Percentiles rank a stretch among this genome's conserved stretches.
phyloP scores from a whole-genome alignment of 2,113 vertebrate genomes.

The Forbesichthys papilliferus region DNA sequence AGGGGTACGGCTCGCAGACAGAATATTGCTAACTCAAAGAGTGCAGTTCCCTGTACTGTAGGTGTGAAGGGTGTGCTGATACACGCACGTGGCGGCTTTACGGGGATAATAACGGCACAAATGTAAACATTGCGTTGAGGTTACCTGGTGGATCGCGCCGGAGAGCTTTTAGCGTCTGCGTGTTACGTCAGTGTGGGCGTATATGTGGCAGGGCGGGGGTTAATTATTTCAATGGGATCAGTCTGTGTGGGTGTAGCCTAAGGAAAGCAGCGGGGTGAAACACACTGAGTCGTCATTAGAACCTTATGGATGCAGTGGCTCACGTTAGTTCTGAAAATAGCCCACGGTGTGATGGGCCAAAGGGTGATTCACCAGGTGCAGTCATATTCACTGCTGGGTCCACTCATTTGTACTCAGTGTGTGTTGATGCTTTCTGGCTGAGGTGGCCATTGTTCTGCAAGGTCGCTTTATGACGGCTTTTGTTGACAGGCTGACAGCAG shows the following conservation, averaged over 20 bases:
- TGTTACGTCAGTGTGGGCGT: background rate
- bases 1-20: conserved; percentile 31
- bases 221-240: conserved; percentile 45
- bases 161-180: conserved; percentile 16
- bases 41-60: conserved; percentile 23
- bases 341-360: conserved; percentile 13
- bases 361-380: conserved; percentile 48
- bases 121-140: conserved; percentile 34
- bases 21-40: conserved; percentile 39
- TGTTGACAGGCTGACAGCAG: conserved; percentile 18
- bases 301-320: conserved; percentile 50
- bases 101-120: conserved; percentile 27
- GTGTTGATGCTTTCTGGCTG: conserved; percentile 54
- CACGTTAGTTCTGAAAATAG: conserved; percentile 20
- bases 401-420: conserved; percentile 51
- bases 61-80: conserved; percentile 39
- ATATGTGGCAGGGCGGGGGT: conserved; percentile 25
- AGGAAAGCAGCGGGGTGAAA: conserved; percentile 40
- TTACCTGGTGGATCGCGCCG: conserved; percentile 24
- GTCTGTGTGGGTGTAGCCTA: conserved; percentile 54
- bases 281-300: conserved; percentile 46
- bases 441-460: conserved; percentile 46
- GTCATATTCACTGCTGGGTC: conserved; percentile 32
- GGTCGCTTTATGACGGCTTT: conserved; percentile 5
- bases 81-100: conserved; percentile 14